phyloP scores from a whole-genome alignment of 2,888 invertebrate genomes.

The Acronicta leporina region DNA sequence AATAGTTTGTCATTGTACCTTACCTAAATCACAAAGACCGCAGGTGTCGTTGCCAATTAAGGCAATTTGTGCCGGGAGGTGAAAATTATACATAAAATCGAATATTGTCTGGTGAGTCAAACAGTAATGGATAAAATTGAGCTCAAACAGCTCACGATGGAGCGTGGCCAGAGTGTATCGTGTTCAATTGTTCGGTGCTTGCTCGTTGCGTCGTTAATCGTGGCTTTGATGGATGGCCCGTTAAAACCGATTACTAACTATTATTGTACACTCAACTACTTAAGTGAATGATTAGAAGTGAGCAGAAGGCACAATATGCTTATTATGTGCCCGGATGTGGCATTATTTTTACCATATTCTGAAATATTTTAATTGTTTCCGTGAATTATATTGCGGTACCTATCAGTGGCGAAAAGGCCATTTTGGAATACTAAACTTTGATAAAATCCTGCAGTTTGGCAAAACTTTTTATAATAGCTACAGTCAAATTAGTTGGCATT shows the following conservation, averaged over 20 bases:
- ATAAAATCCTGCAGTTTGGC: too few relatives aligned
- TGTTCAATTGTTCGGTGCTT: slow-evolving; percentile 47
- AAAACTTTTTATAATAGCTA: too few relatives aligned
- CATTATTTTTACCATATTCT: too few relatives aligned
- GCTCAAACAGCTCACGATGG: slow-evolving; percentile 35
- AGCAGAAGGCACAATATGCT: too few relatives aligned
- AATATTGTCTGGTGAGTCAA: slow-evolving; percentile 49
- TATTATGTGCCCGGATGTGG: too few relatives aligned
- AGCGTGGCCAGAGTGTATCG: slow-evolving; percentile 36
- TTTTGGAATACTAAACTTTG: too few relatives aligned
- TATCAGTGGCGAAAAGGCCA: too few relatives aligned
- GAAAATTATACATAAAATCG: slow-evolving; percentile 12
- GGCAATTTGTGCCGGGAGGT: slow-evolving; percentile 12
- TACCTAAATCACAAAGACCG: slow-evolving; percentile 6
- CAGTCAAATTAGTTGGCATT: too few relatives aligned
- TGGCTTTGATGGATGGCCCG: slow-evolving; percentile 63
- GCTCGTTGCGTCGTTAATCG: slow-evolving; percentile 58
- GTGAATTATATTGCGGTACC: too few relatives aligned
- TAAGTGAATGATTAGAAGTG: slow-evolving; percentile 7
- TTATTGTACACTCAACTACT: slow-evolving; percentile 42
- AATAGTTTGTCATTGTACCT: slow-evolving; percentile 16
- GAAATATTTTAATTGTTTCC: too few relatives aligned
- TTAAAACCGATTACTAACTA: slow-evolving; percentile 60
- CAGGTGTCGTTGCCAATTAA: slow-evolving; percentile 22
- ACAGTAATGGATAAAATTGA: slow-evolving; percentile 48